Conservation (phyloP, 1,140 invertebrate genomes). For the Vollenhovia emeryi region DNA sequence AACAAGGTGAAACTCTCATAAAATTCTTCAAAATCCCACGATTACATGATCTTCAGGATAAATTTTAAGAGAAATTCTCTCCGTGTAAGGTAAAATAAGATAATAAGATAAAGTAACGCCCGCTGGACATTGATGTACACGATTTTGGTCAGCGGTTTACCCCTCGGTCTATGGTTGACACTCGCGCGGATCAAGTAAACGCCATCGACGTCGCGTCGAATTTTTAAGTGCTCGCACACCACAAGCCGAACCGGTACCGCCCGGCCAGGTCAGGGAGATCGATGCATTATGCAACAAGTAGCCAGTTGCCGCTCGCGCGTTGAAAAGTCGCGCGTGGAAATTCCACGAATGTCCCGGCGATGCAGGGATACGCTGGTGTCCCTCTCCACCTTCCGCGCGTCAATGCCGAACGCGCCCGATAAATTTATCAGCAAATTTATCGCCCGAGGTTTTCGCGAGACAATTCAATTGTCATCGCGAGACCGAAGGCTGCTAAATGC, state of each 20-base stretch:
- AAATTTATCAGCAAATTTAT: constrained; percentile 18
- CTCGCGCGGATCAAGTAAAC: background rate
- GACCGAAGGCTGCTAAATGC: background rate
- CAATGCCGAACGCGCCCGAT: constrained; percentile 4
- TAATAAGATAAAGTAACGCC: no score
- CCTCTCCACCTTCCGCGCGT: no score
- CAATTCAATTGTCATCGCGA: background rate
- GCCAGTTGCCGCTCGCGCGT: constrained; percentile 26
- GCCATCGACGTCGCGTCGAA: background rate
- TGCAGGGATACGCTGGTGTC: no score
- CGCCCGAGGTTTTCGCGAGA: background rate
- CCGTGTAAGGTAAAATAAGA: no score
- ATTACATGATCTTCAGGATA: no score
- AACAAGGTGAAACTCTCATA: no score
- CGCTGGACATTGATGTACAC: no score
- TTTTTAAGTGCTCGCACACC: background rate
- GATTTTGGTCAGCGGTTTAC: no score
- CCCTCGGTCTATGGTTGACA: no score
- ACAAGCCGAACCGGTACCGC: constrained; percentile 16
- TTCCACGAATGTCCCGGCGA: constrained; percentile 31
- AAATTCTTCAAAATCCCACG: no score
- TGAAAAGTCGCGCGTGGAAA: constrained; percentile 31
- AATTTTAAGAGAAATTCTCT: no score
- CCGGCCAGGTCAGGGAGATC: constrained; percentile 45
- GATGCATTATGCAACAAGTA: constrained; percentile 78